A percentile compares a stretch with the other conserved stretches of the same genome.
Conservation (phyloP, 2,888 invertebrate species). For the Girardia tigrina region DNA sequence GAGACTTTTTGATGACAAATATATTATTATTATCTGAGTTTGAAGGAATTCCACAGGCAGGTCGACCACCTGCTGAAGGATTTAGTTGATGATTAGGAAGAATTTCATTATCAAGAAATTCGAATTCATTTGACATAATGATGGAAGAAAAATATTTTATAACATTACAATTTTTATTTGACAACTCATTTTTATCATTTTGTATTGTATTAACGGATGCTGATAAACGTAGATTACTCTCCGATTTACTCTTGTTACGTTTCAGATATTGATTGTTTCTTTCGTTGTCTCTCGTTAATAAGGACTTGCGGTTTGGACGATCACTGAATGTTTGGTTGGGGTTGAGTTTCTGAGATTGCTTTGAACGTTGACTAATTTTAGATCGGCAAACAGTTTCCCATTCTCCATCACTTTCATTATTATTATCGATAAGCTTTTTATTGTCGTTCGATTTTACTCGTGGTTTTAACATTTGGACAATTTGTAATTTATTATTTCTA, state of each 20-base stretch:
- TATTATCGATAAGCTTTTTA: not conserved
- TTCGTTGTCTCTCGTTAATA: not conserved
- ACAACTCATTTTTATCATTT: not conserved
- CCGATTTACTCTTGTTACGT: constrained; percentile 1
- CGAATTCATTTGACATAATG: not conserved
- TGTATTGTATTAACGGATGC: not conserved
- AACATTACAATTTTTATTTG: not conserved
- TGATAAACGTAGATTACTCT: not conserved
- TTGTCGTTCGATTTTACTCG: not conserved
- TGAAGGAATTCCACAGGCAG: not conserved
- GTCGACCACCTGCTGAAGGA: too few relatives aligned
- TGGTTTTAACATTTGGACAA: not conserved
- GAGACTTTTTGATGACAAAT: not conserved
- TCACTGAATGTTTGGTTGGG: not conserved
- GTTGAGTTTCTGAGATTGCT: not conserved
- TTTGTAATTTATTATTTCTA: not conserved
- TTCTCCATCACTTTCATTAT: constrained; percentile 11
- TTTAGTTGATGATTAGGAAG: not conserved
- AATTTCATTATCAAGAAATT: not conserved
- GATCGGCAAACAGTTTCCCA: constrained; percentile 11
- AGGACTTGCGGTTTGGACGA: not conserved
- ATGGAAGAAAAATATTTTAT: not conserved
- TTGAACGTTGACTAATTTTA: not conserved
- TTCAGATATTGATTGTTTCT: not conserved
- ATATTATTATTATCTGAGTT: not conserved